phyloP scores from a whole-genome alignment of 1,140 invertebrate genomes.

The Atta texana region DNA sequence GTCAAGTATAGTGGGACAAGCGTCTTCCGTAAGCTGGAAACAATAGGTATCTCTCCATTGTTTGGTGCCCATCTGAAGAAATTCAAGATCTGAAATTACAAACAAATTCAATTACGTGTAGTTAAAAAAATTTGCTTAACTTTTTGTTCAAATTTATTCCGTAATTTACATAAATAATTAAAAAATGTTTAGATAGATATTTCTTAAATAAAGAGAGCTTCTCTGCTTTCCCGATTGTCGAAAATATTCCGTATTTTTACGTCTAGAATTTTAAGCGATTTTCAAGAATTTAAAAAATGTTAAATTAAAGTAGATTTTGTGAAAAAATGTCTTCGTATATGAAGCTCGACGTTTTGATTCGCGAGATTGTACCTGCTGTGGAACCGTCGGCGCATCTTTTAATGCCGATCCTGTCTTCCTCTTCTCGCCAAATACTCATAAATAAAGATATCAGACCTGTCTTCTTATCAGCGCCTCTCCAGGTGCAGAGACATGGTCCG shows the following conservation, averaged over 20 bases:
- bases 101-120: background rate
- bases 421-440: constrained; percentile 78
- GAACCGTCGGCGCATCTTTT: constrained; percentile 69
- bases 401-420: constrained; percentile 74
- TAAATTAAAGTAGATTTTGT: background rate
- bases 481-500: constrained; percentile 76
- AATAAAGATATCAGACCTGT: constrained; percentile 77
- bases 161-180: background rate
- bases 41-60: constrained; percentile 73
- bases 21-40: constrained; percentile 53
- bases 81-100: constrained; percentile 68
- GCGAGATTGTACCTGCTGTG: constrained; percentile 62
- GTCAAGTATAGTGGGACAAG: constrained; percentile 69
- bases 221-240: background rate
- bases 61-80: constrained; percentile 72
- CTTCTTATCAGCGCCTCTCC: constrained; percentile 75
- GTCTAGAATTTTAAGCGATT: background rate
- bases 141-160: background rate
- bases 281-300: background rate
- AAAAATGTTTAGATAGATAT: background rate
- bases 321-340: background rate
- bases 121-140: background rate
- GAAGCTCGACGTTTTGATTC: background rate
- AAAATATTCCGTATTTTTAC: background rate
- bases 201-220: background rate